phyloP scores from a whole-genome alignment of 2,797 vertebrate species.

The Gallinago stenura region DNA sequence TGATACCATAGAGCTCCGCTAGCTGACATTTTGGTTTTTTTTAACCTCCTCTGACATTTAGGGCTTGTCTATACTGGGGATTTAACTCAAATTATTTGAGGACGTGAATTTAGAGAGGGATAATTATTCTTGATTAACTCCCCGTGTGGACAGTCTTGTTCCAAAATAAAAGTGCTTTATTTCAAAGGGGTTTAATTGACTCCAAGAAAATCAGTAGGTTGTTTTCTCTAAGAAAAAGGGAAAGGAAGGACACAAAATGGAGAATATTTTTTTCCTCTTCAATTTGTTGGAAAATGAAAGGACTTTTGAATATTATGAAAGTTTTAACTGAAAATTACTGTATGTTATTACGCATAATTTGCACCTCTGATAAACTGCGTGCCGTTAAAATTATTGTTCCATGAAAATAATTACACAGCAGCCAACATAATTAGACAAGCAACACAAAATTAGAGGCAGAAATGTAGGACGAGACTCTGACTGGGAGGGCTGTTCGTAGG shows the following conservation, averaged over 20 bases:
- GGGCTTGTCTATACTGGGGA: slow-evolving; percentile 25
- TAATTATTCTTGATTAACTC: slow-evolving; percentile 65
- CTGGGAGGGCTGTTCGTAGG: background rate
- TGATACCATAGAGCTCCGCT: background rate
- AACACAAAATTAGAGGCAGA: background rate
- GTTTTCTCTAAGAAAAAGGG: slow-evolving; percentile 2
- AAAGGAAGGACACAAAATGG: background rate
- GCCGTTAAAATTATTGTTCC: slow-evolving; percentile 67
- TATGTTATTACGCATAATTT: slow-evolving; percentile 51
- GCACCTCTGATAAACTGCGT: slow-evolving; percentile 61
- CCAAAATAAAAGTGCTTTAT: slow-evolving; percentile 55
- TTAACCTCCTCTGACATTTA: slow-evolving; percentile 53
- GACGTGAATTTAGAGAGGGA: slow-evolving; percentile 60
- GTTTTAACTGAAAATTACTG: slow-evolving; percentile 40
- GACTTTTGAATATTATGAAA: background rate
- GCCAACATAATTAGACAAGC: slow-evolving; percentile 65
- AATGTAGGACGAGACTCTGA: background rate
- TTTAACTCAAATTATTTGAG: slow-evolving; percentile 54
- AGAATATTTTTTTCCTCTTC: background rate
- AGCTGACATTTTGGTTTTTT: background rate
- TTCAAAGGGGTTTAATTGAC: slow-evolving; percentile 14
- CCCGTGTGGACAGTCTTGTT: slow-evolving; percentile 9
- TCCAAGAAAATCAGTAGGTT: background rate
- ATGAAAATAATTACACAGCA: slow-evolving; percentile 72
- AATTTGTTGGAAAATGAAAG: slow-evolving; percentile 5